phyloP scores from a whole-genome alignment of 2,888 invertebrate genomes.

The Tenodera sinensis region DNA sequence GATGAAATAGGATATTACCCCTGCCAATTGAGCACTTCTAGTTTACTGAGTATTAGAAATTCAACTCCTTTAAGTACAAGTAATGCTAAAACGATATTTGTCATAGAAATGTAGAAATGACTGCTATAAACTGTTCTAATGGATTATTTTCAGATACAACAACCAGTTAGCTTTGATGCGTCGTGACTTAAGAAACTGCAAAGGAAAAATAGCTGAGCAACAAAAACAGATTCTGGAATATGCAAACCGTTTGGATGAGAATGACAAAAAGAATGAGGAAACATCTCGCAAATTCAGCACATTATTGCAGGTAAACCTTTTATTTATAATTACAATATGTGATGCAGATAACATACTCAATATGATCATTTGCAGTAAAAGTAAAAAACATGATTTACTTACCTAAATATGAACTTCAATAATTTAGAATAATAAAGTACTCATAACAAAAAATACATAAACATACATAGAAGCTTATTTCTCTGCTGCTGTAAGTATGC shows the following conservation, averaged over 20 bases:
- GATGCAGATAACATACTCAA: too few species aligned
- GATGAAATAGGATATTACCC: too few species aligned
- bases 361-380: too few species aligned
- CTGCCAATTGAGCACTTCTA: too few species aligned
- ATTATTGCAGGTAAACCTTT: constrained; percentile 62
- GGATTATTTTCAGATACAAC: constrained; percentile 58
- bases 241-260: constrained; percentile 80
- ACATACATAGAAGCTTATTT: too few species aligned
- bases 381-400: too few species aligned
- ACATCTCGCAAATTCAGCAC: constrained; percentile 86
- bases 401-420: too few species aligned
- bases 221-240: constrained; percentile 80
- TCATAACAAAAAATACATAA: too few species aligned
- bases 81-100: background rate
- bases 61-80: background rate
- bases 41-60: background rate
- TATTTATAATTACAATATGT: background rate
- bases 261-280: constrained; percentile 88
- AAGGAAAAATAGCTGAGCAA: constrained; percentile 78
- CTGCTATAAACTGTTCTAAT: too few species aligned
- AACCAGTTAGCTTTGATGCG: constrained; percentile 75
- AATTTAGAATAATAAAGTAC: too few species aligned
- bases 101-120: background rate
- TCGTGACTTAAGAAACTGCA: constrained; percentile 74
- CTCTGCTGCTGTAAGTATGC: too few species aligned